Base-by-base conservation (phyloP, 2,888 invertebrate genomes). In the Lampropteryx suffumata region DNA sequence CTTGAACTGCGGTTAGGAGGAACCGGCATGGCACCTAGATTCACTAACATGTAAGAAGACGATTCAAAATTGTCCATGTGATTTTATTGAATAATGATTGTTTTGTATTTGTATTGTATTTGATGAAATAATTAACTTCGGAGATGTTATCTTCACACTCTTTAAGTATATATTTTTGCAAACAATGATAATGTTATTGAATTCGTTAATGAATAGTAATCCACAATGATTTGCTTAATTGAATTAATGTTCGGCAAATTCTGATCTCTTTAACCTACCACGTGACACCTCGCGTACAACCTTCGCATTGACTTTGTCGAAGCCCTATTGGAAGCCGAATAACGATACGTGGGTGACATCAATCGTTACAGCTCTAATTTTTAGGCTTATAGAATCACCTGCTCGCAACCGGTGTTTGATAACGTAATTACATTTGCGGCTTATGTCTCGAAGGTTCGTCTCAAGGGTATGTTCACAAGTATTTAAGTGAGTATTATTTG, bases 261-360 rank as follows among this genome's bases (percentile, higher is more conserved):
- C 42, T 42, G 47, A 52, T 52, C 47, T 27, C 14, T 43, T 52
- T 52, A 52, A 10, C 3, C 5, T 3, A n/a, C 9, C 35, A 27
- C 33, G 47, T 45, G 39, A 13, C n/a, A 24, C 9, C n/a, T 28
- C 33, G 26, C 30, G 3, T 11, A 7, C 35, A 41, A 34, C 53
- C 53, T 53, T 53, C 53, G 30, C 53, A 44, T 44, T 53, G 53
- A 48, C 48, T 44, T 48, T 48, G 43, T 8, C 27, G 52, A 48
- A 48, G 48, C 48, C 53, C 17, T 13, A 43, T 13, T 8, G 11
- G 30, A 17, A 39, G 24, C 33, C 34, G 33, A 46, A 42, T 39
- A 4, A 24, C 24, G 24, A 24, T 6, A 28, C 32, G 21, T 36
- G 17, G 29, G 28, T 24, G 11, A 12, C 28, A 29, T 26, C n/a